Evolutionary conservation across 2,888 invertebrate genomes (phyloP), one percentile per base, ranked within the genome.

Genomic region (Ferdinandea cuprea): DNA sequence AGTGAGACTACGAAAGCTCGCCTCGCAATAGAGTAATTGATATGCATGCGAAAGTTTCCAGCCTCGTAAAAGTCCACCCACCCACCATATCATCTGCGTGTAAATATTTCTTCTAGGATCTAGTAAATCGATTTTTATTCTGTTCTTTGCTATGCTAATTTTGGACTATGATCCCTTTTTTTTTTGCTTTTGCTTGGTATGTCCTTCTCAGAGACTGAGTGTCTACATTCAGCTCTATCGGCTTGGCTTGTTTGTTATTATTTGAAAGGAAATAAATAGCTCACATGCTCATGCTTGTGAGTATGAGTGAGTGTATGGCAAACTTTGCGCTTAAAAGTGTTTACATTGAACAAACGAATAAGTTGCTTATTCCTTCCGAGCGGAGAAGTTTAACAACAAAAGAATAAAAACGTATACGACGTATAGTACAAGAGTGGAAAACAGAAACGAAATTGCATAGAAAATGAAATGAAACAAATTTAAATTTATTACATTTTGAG

Each of bases 121-220:
- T 61, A 65, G 81, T 52, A 42, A 81, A 76, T 81, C 81, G 76
- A 81, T 81, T 72, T 83, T 72, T 63, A 50, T 81, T 65, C 42
- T 28, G 37, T 52, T 46, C 77, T 83, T 83, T 83, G 66, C 72
- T 83, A 83, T 83, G 83, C 83, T 83, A 83, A 83, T 83, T 83
- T 77, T 68, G 77, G 77, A 68, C 66, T 52, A 63, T 77, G 83
- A 77, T 72, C 72, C 72, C 35, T 77, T 72, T 44, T 48, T 58
- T 65, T 65, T 3, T n/a, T 11, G 2, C n/a, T 35, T 35, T 35
- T 42, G n/a, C n/a, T 42, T 44, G 3, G 11, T 44, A 19, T 11
- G 3, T 19, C 30, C 52, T 11, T 8, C 21, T 63, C n/a, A 9
- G 19, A 15, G n/a, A 4, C 42, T 42, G 25, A 13, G 28, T 6